Evolutionary conservation across 1,140 invertebrate genomes (phyloP).

Genomic region (Muscidifurax raptorellus): DNA sequence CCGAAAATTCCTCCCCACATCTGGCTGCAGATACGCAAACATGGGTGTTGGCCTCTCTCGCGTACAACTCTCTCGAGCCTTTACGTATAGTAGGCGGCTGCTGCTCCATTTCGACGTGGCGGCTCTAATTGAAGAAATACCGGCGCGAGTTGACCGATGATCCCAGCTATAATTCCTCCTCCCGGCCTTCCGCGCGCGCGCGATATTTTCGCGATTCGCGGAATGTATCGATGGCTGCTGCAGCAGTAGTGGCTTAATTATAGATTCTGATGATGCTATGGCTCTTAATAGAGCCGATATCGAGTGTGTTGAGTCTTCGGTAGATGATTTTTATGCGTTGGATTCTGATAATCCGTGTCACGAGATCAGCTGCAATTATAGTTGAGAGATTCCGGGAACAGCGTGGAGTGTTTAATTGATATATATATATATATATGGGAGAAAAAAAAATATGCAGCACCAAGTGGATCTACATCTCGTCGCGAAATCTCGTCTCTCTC

Average conservation of each 20-base stretch:
- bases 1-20: not conserved
- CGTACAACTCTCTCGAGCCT: not conserved
- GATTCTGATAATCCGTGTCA: not conserved
- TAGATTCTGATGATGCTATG: constrained; percentile 10
- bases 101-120: constrained; percentile 18
- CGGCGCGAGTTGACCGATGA: constrained; percentile 23
- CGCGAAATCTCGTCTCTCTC: not conserved
- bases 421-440: too few relatives aligned
- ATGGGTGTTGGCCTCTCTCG: constrained; percentile 37
- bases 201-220: not conserved
- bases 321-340: not conserved
- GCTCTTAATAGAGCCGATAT: not conserved
- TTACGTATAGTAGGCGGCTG: not conserved
- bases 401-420: not conserved
- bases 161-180: not conserved
- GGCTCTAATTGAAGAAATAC: constrained; percentile 14
- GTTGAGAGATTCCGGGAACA: not conserved
- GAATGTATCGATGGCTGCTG: not conserved
- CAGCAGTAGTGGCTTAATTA: not conserved
- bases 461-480: not conserved
- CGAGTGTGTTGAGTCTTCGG: not conserved
- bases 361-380: not conserved
- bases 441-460: not conserved
- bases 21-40: not conserved
- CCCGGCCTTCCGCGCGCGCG: not conserved